phyloP scores from a whole-genome alignment of 2,797 vertebrate species.

The Pristis pectinata region DNA sequence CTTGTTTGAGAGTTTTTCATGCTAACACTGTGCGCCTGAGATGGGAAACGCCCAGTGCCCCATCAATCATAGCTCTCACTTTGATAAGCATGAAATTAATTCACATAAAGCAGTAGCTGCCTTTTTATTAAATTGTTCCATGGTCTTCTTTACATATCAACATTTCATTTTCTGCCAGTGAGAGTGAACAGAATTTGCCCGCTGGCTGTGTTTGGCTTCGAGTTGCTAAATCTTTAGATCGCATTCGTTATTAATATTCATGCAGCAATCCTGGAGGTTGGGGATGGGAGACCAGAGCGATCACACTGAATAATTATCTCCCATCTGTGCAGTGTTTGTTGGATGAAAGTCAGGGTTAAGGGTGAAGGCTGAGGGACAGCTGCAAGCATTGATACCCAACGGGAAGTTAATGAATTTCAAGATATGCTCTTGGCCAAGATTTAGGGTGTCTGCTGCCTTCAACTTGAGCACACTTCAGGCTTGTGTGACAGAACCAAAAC shows the following conservation, averaged over 20 bases:
- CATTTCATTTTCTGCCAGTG: not conserved
- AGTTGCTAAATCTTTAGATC: not conserved
- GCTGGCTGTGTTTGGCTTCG: conserved; percentile 2
- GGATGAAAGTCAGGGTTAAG: not conserved
- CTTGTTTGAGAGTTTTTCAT: not conserved
- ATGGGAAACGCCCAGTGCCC: no score
- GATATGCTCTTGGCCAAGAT: not conserved
- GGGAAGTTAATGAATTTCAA: not conserved
- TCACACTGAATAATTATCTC: conserved; percentile 17
- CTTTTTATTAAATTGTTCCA: conserved; percentile 4
- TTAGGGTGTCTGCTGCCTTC: not conserved
- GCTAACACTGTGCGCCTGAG: not conserved
- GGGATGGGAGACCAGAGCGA: not conserved
- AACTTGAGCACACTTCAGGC: not conserved
- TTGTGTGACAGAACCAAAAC: not conserved
- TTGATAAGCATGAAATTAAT: not conserved
- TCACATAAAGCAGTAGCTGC: not conserved
- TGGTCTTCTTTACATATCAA: not conserved
- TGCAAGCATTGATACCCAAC: not conserved
- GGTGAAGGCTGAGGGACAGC: not conserved
- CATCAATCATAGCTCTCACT: not conserved
- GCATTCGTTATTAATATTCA: not conserved
- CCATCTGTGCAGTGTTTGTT: conserved; percentile 1
- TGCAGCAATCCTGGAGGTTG: not conserved
- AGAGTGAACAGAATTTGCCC: not conserved